These are phyloP conservation scores for Peromyscus leucopus DNA, from an alignment of 2,113 vertebrate genomes.

Conservation along the genomic window DNA sequence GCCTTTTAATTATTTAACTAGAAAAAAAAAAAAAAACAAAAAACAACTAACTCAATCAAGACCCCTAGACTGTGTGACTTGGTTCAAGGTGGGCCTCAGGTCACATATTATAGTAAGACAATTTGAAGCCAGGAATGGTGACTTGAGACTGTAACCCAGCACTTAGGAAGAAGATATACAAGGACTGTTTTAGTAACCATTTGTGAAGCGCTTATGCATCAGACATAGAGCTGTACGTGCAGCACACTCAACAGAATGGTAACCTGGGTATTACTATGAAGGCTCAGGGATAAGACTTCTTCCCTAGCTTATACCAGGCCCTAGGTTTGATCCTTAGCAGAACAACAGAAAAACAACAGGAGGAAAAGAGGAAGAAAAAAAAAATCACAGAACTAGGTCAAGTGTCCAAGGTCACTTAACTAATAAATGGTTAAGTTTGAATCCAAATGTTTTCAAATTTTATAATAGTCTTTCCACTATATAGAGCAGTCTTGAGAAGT, in stretches of 20 bases:
- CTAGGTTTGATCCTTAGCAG: not conserved
- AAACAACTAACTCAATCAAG: not conserved
- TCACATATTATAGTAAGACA: not conserved
- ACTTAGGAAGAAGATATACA: not conserved
- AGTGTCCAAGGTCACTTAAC: not conserved
- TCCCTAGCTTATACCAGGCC: not conserved
- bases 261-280: not conserved
- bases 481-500: slow-evolving; percentile 17
- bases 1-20: not conserved
- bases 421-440: slow-evolving; percentile 21
- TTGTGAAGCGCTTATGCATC: not conserved
- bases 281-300: too few relatives aligned
- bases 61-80: not conserved
- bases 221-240: not conserved
- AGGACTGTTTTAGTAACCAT: slow-evolving; percentile 4
- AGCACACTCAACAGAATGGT: not conserved
- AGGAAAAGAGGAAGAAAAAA: not conserved
- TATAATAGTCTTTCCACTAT: not conserved
- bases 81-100: not conserved
- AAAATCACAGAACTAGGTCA: not conserved
- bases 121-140: not conserved
- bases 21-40: not conserved
- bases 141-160: not conserved
- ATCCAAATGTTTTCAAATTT: slow-evolving; percentile 46
- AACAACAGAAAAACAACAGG: not conserved